Evolutionary conservation across 2,888 invertebrate species (phyloP).

Genomic region (Diadegma fenestrale): DNA sequence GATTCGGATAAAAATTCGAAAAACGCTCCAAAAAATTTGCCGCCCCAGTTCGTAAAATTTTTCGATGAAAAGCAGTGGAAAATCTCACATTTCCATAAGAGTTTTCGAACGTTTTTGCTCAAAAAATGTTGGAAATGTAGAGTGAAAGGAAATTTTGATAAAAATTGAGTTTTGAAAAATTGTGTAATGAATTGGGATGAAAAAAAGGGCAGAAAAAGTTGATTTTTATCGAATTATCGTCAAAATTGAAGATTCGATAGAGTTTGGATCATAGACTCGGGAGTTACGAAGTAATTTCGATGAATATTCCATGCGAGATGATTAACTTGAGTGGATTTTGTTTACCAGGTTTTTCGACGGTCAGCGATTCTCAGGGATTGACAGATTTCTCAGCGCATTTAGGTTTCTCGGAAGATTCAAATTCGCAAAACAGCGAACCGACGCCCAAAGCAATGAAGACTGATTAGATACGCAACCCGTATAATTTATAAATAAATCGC

Average conservation of each 20-base stretch:
- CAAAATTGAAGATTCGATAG: not conserved
- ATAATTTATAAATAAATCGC: slow-evolving; percentile 48
- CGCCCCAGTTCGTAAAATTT: not conserved
- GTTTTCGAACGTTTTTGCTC: not conserved
- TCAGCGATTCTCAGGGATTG: slow-evolving; percentile 95
- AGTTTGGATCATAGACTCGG: slow-evolving; percentile 1
- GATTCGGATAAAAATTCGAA: not conserved
- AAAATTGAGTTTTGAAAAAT: not conserved
- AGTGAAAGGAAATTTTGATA: not conserved
- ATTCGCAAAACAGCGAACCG: slow-evolving; percentile 94
- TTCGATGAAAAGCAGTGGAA: not conserved
- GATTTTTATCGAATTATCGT: not conserved
- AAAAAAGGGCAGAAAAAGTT: not conserved
- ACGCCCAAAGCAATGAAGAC: slow-evolving; percentile 92
- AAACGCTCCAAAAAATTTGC: not conserved
- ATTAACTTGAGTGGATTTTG: slow-evolving; percentile 30
- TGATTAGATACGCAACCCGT: slow-evolving; percentile 86
- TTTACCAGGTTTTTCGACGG: slow-evolving; percentile 93
- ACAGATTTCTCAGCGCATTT: slow-evolving; percentile 94
- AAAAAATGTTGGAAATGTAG: not conserved
- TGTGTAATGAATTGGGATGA: not conserved
- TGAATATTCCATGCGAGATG: not conserved
- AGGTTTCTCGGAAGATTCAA: slow-evolving; percentile 96
- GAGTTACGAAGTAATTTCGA: not conserved
- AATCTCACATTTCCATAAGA: not conserved